phyloP scores from a whole-genome alignment of 2,888 invertebrate species.

The Griposia aprilina region DNA sequence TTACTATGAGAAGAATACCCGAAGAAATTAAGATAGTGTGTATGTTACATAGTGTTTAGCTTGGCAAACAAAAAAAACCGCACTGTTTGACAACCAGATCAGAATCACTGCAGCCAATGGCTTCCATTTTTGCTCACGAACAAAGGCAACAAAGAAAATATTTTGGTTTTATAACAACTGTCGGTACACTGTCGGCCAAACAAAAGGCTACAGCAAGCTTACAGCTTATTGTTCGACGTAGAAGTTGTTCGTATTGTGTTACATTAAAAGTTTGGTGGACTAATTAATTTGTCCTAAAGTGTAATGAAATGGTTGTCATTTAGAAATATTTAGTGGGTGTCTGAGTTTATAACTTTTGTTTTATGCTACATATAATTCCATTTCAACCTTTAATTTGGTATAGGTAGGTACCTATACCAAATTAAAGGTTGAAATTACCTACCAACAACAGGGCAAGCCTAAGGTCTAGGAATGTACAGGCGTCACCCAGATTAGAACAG shows the following conservation, averaged over 20 bases:
- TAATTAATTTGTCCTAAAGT: slow-evolving; percentile 48
- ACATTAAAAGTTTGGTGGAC: slow-evolving; percentile 35
- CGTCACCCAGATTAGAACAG: too few species aligned
- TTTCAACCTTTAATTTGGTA: background rate
- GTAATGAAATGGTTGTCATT: slow-evolving; percentile 39
- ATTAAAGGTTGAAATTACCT: too few species aligned
- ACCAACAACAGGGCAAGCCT: too few species aligned
- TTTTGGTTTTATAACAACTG: slow-evolving; percentile 45
- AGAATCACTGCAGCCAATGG: slow-evolving; percentile 23
- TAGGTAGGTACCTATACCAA: too few species aligned
- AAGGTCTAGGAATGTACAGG: too few species aligned
- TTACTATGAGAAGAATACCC: background rate
- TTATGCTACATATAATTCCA: background rate
- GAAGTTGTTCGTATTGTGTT: slow-evolving; percentile 39
- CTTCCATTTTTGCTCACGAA: background rate
- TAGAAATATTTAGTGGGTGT: background rate
- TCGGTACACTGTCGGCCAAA: slow-evolving; percentile 42
- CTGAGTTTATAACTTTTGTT: slow-evolving; percentile 6
- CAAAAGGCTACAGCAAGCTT: slow-evolving; percentile 37
- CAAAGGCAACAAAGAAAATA: slow-evolving; percentile 39
- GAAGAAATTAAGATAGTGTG: background rate
- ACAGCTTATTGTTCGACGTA: slow-evolving; percentile 40
- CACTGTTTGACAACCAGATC: background rate
- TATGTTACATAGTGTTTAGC: background rate
- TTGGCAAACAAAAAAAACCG: background rate